Percentiles rank a stretch among this genome's conserved stretches.
Conservation (phyloP, 2,797 vertebrate species). For the Iguana delicatissima region DNA sequence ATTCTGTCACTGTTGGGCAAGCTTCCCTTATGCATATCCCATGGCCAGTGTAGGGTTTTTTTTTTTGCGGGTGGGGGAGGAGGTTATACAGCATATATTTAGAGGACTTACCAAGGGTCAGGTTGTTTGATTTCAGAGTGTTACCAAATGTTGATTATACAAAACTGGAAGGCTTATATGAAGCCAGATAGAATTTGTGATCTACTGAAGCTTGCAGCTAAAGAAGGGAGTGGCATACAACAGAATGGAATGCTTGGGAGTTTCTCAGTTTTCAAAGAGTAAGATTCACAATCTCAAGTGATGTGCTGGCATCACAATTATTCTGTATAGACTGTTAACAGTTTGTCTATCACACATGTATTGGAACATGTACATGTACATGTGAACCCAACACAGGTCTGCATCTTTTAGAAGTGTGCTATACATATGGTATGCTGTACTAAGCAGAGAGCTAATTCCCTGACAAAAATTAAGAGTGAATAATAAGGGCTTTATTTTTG, state of each 20-base stretch:
- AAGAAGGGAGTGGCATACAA: neutral
- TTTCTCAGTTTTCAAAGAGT: neutral
- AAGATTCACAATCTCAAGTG: neutral
- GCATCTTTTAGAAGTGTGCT: neutral
- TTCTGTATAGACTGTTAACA: no score
- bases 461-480: neutral
- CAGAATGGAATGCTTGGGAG: constrained; percentile 3
- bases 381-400: neutral
- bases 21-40: neutral
- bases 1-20: neutral
- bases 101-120: neutral
- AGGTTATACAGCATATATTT: neutral
- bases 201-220: neutral
- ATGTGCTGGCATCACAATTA: no score
- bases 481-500: neutral
- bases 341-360: neutral
- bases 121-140: neutral
- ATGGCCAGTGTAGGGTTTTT: neutral
- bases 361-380: neutral
- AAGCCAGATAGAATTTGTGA: neutral
- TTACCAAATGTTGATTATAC: neutral
- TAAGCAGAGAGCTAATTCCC: neutral
- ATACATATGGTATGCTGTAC: neutral
- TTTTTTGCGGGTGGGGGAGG: neutral
- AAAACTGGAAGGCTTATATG: neutral